Conservation (phyloP, 2,888 invertebrate species). For the Rhagonycha fulva region DNA sequence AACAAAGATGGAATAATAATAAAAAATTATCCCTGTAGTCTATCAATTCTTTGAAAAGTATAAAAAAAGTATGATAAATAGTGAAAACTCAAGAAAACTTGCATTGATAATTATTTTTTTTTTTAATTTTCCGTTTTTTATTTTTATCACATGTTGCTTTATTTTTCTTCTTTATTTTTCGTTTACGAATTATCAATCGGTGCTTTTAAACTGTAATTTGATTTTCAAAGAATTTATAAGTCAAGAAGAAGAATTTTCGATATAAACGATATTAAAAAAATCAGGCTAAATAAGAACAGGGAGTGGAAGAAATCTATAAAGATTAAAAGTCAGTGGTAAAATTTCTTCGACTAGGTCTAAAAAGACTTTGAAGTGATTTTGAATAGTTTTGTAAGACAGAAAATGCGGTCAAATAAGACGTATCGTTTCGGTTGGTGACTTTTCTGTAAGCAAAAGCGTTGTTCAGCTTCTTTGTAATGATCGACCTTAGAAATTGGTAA, state of each 20-base stretch:
- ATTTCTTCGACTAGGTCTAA: conserved; percentile 11
- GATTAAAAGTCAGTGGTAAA: background rate
- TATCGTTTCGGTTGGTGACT: conserved; percentile 37
- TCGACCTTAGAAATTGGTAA: conserved; percentile 36
- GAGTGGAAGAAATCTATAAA: background rate
- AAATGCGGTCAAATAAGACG: conserved; percentile 37
- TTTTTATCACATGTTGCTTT: too few species aligned
- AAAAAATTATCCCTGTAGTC: too few species aligned
- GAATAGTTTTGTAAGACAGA: conserved; percentile 31
- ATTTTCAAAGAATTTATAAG: background rate
- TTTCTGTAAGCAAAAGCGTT: conserved; percentile 26
- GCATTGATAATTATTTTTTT: too few species aligned
- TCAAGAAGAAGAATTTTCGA: background rate
- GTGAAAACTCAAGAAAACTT: too few species aligned
- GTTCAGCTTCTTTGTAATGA: conserved; percentile 28
- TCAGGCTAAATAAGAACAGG: background rate
- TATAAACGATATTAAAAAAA: background rate
- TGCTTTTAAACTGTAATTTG: background rate
- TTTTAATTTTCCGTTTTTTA: too few species aligned
- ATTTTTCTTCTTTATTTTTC: too few species aligned
- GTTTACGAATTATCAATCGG: too few species aligned
- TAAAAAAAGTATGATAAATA: too few species aligned
- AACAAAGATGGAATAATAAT: too few species aligned
- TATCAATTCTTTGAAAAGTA: too few species aligned
- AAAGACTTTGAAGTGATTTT: conserved; percentile 29